Conservation (phyloP, 2,888 invertebrate species). For the Drosophila acutilabella region DNA sequence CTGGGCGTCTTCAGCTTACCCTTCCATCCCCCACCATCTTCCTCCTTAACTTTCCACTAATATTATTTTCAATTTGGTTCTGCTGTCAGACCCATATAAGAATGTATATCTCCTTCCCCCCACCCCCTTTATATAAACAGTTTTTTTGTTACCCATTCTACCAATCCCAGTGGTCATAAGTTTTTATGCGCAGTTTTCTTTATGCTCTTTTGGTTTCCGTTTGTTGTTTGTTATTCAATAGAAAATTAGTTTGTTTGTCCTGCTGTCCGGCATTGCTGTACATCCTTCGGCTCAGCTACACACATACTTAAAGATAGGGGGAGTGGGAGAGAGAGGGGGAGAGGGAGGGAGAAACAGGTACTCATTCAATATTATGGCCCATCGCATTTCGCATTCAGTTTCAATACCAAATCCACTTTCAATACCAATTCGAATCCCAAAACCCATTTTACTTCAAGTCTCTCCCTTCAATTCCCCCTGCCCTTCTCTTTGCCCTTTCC, state of each 20-base stretch:
- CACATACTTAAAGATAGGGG: conserved; percentile 2
- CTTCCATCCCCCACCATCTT: too few species aligned
- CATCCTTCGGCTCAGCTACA: neutral
- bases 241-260: conserved; percentile 74
- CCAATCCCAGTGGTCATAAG: conserved; percentile 36
- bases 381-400: conserved; percentile 48
- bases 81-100: conserved; percentile 35
- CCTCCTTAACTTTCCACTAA: conserved; percentile 24
- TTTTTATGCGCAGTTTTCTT: conserved; percentile 53
- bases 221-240: conserved; percentile 58
- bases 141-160: neutral
- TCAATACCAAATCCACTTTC: conserved; percentile 45
- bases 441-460: conserved; percentile 6
- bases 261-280: conserved; percentile 2
- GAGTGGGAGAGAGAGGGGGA: neutral
- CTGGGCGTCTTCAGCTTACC: neutral
- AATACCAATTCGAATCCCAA: conserved; percentile 28
- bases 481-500: neutral
- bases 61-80: conserved; percentile 54
- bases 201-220: conserved; percentile 31
- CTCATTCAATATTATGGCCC: conserved; percentile 47
- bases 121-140: neutral
- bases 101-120: neutral
- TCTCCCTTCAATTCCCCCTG: neutral
- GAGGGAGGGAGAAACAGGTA: neutral